phyloP scores from a whole-genome alignment of 2,113 vertebrate genomes.

The Lamprotornis superbus region DNA sequence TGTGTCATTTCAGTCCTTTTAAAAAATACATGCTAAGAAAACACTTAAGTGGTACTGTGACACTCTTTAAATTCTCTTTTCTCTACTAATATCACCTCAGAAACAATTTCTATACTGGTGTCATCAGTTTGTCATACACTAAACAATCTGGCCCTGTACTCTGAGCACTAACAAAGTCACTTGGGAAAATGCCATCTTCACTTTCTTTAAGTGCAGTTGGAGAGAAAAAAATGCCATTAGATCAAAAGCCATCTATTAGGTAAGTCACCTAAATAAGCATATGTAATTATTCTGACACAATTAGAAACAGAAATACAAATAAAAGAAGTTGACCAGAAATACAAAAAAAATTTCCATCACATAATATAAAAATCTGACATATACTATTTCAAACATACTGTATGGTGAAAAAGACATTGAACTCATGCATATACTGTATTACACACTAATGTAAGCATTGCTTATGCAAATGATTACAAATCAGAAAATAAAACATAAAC shows the following conservation, averaged over 20 bases:
- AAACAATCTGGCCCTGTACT: neutral
- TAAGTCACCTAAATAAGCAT: neutral
- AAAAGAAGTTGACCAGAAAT: neutral
- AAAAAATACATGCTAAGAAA: neutral
- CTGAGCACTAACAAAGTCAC: neutral
- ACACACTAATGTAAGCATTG: neutral
- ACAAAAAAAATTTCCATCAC: neutral
- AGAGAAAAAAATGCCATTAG: neutral
- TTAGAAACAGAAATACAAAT: neutral
- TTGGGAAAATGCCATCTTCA: neutral
- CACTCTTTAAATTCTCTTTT: neutral
- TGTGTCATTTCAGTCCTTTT: neutral
- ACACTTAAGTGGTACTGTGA: neutral
- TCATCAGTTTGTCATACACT: neutral
- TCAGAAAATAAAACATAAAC: neutral
- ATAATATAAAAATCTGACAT: neutral
- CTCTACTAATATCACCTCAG: neutral
- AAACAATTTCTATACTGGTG: neutral
- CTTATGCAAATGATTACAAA: neutral
- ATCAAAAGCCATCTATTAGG: neutral
- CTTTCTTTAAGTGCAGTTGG: neutral
- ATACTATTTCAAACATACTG: neutral
- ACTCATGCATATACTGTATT: neutral
- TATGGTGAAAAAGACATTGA: neutral
- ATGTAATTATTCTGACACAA: neutral